Evolutionary conservation across 2,888 invertebrate species (phyloP), one percentile per base, ranked within the genome.

Genomic region (Flexamia atlantica): DNA sequence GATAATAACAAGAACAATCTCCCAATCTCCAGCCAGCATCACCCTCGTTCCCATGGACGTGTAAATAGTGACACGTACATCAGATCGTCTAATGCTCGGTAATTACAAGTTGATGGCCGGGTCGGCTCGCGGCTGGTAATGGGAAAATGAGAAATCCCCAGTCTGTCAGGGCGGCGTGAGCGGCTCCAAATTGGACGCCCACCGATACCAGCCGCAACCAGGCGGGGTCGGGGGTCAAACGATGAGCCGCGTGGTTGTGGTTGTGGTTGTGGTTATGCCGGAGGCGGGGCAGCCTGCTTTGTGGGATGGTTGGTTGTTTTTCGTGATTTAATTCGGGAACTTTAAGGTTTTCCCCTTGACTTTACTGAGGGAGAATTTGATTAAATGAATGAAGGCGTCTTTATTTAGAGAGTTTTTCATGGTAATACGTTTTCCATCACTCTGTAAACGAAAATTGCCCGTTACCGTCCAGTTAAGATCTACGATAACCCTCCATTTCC

Each of bases 61-160:
- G 70, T 70, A 70, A 70, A 76, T 50, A 76, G 46, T 46, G 50
- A 46, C 76, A 76, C 76, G 76, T 76, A 14, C 28, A 76, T 76
- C 76, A 76, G 76, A 76, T 42, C 25, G 2, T 1, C 42, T 42
- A 42, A 72, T 72, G 72, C 42, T 28, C 14, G 9, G 46, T 50
- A 70, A 70, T 70, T 70, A 36, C 70, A 36, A 36, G 70, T 17
- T 70, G 40, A 70, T 70, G 40, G 68, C 4, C 2, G 17, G 4
- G 30, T 30, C 32, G 40, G 32, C 17, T 70, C 36, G 32, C 32
- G 36, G 20, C 70, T 20, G 70, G 68, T 32, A 32, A 28, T 32
- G 68, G 30, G 68, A 28, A 28, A 68, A 28, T 32, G 68, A 17
- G 68, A 32, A 68, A 64, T 64, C 17, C 30, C 14, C 30, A 23